Conservation (phyloP, 1,140 invertebrate genomes). For the Ditylenchus dipsaci region DNA sequence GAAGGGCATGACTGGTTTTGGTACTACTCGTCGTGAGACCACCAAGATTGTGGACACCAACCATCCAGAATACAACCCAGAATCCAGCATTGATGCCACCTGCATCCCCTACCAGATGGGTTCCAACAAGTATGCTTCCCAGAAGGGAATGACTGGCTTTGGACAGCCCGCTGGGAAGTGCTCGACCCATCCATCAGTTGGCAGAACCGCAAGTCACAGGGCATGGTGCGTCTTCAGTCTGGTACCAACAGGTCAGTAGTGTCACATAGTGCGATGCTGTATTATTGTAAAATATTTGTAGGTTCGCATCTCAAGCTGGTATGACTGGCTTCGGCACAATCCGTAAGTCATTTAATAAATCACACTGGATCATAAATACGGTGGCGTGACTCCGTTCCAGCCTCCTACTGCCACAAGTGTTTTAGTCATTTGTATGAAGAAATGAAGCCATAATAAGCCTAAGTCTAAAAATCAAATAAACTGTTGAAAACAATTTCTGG, state of each 20-base stretch:
- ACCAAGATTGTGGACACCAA: conserved; percentile 49
- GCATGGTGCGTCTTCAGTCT: conserved; percentile 58
- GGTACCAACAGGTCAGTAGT: conserved; percentile 52
- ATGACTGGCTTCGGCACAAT: conserved; percentile 57
- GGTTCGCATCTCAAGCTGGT: conserved; percentile 53
- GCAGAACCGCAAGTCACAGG: conserved; percentile 58
- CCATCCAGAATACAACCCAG: conserved; percentile 51
- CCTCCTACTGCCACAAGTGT: no score
- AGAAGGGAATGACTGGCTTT: conserved; percentile 58
- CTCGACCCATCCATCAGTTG: conserved; percentile 57
- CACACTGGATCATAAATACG: no score
- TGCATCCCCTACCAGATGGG: conserved; percentile 57
- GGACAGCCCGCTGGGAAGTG: conserved; percentile 58
- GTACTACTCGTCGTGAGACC: conserved; percentile 56
- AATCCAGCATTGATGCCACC: background rate
- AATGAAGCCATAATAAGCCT: no score
- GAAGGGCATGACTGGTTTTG: conserved; percentile 58
- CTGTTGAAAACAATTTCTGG: no score
- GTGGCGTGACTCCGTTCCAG: no score
- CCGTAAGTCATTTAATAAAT: conserved; percentile 27
- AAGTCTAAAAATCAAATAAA: no score
- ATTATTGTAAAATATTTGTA: conserved; percentile 18
- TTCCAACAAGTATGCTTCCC: conserved; percentile 57
- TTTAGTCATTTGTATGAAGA: no score
- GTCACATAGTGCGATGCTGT: conserved; percentile 3